Percentiles rank a stretch among this genome's conserved stretches.
Evolutionary conservation across 2,113 vertebrate species (phyloP).

Genomic region (Malurus melanocephalus): DNA sequence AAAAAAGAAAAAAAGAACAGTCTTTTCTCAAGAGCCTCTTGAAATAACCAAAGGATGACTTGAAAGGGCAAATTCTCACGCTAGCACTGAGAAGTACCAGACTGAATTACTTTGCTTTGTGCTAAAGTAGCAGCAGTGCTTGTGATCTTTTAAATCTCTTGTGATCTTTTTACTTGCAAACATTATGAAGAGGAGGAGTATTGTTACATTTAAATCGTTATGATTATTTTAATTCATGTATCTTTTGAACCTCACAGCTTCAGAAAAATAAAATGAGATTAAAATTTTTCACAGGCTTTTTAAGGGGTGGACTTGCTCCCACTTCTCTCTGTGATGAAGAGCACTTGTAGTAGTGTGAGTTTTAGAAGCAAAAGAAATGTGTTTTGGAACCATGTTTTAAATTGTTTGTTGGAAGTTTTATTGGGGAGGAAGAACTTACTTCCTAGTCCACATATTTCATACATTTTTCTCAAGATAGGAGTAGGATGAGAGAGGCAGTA

Average conservation of each 20-base stretch:
- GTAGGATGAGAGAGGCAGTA: not conserved
- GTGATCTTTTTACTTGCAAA: slow-evolving; percentile 55
- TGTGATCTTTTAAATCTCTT: slow-evolving; percentile 58
- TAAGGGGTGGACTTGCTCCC: not conserved
- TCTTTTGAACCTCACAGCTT: slow-evolving; percentile 47
- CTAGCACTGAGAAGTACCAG: slow-evolving; percentile 15
- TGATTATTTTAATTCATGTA: slow-evolving; percentile 49
- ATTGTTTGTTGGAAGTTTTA: not conserved
- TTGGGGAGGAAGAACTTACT: not conserved
- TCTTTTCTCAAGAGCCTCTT: slow-evolving; percentile 50
- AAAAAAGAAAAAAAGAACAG: not conserved
- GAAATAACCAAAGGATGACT: slow-evolving; percentile 53
- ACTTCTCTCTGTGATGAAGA: not conserved
- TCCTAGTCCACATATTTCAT: not conserved
- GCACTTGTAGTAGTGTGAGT: not conserved
- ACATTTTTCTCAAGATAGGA: not conserved
- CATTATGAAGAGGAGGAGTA: slow-evolving; percentile 15
- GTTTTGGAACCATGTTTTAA: not conserved
- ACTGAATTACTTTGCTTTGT: slow-evolving; percentile 47
- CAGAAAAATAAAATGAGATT: slow-evolving; percentile 41
- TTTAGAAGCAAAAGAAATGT: not conserved
- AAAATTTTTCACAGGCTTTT: not conserved
- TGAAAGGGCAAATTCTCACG: slow-evolving; percentile 28
- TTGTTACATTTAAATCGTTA: slow-evolving; percentile 48
- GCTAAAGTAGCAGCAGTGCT: slow-evolving; percentile 22